phyloP scores from a whole-genome alignment of 2,888 invertebrate species.

The Troglohyphantes excavatus region DNA sequence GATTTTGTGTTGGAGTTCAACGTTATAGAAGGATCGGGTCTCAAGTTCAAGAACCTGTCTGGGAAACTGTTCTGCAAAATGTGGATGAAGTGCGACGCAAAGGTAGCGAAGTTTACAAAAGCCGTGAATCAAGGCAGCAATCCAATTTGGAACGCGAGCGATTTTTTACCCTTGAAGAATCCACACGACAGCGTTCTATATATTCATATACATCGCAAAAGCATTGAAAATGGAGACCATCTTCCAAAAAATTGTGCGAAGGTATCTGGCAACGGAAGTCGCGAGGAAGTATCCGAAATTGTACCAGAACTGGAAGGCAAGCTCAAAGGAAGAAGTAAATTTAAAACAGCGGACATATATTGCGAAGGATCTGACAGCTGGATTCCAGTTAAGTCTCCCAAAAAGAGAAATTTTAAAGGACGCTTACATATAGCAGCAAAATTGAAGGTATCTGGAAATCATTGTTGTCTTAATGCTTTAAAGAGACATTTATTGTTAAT shows the following conservation, averaged over 20 bases:
- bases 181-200: background rate
- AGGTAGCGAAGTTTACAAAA: background rate
- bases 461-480: background rate
- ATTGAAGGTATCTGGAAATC: background rate
- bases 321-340: conserved; percentile 14
- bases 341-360: conserved; percentile 1
- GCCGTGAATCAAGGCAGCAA: background rate
- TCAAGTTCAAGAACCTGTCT: background rate
- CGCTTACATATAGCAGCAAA: conserved; percentile 3
- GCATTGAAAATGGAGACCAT: background rate
- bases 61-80: conserved; percentile 11
- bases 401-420: background rate
- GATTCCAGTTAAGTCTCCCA: background rate
- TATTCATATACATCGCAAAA: background rate
- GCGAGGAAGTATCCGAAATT: background rate
- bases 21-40: conserved; percentile 4
- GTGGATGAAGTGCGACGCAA: background rate
- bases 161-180: background rate
- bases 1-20: conserved; percentile 11
- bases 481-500: conserved; percentile 35
- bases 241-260: background rate
- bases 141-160: background rate
- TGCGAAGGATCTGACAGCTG: conserved; percentile 37
- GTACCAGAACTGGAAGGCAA: background rate
- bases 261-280: background rate